Conservation (phyloP, 2,113 vertebrate genomes). For the Siniperca knerii region DNA sequence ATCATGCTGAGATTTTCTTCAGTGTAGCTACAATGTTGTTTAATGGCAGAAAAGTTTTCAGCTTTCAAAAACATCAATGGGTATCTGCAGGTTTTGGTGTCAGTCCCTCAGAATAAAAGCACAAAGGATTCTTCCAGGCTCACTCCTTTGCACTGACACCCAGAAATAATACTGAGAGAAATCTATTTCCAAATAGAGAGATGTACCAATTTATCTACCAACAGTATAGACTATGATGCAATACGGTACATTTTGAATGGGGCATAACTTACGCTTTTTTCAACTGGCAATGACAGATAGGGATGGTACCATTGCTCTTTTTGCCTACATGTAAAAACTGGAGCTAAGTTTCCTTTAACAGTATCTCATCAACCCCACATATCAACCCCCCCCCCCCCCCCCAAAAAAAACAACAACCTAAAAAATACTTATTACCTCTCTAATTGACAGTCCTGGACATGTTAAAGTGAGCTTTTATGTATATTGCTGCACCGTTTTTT, state of each 20-base stretch:
- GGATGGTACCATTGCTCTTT: not conserved
- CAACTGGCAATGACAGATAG: not conserved
- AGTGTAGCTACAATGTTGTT: constrained; percentile 18
- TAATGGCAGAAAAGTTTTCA: constrained; percentile 35
- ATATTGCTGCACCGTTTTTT: constrained; percentile 31
- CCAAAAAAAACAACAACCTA: not conserved
- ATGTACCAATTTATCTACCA: constrained; percentile 1
- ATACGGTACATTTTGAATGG: constrained; percentile 1
- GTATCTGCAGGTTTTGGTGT: constrained; percentile 52
- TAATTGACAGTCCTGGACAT: constrained; percentile 47
- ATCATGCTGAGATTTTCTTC: constrained; percentile 22
- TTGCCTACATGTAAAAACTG: not conserved
- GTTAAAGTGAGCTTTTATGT: constrained; percentile 61
- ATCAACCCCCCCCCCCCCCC: constrained; percentile 13
- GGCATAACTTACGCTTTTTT: constrained; percentile 8
- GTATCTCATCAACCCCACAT: constrained; percentile 35
- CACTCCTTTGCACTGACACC: not conserved
- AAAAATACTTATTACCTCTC: constrained; percentile 35
- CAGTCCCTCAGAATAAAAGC: constrained; percentile 50
- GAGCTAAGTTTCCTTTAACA: constrained; percentile 10
- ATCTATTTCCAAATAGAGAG: constrained; percentile 30
- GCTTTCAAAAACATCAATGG: constrained; percentile 49
- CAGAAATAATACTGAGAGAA: constrained; percentile 48
- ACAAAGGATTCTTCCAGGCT: constrained; percentile 34
- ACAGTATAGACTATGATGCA: constrained; percentile 22